Base-by-base conservation (phyloP, 2,113 vertebrate species). In the Halichoeres trimaculatus region DNA sequence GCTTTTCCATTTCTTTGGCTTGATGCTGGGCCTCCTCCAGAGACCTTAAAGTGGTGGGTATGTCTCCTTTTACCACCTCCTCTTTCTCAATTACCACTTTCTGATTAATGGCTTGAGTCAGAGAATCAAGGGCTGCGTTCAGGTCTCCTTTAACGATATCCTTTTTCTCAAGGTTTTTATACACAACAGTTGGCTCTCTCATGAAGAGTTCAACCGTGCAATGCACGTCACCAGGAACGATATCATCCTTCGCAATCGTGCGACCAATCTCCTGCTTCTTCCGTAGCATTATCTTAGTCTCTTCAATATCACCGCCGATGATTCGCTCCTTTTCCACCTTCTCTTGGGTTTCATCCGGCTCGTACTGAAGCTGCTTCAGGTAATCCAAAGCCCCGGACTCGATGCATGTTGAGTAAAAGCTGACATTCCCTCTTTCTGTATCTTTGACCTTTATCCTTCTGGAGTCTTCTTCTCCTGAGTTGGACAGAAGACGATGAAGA, bases 381-480 rank as follows among this genome's bases (percentile, higher is more conserved):
- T 96, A 97, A 78, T 97, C 96, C 81, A 97, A 81, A 13, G 96
- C 96, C 62, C 96, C 96, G 2, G 94, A 94, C 92, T 98, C 96
- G 63, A 98, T 98, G 76, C 96, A 97, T 0, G 95, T 97, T 57
- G 96, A 95, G 73, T 96, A 97, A 90, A 98, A 97, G 74, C 95
- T 96, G 61, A 98, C 96, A 48, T 97, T 98, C 6, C 96, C 96
- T 36, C 95, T 94, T 58, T 98, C 96, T 0, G 74, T 94, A 10
- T 96, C 95, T 62, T 88, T 91, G 1, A 97, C 88, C 85, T 87
- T 92, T 70, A 94, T 93, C 75, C 52, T 95, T 78, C 92, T 93
- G 0, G 90, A 70, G 16, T 89, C 88, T 62, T 94, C 91, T 34
- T 78, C 87, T 14, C 91, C 91, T 16, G 90, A 63, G 53, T 93